A percentile compares a stretch with the other conserved stretches of the same genome.
phyloP scores from a whole-genome alignment of 2,888 invertebrate genomes.

The Noctua comes region DNA sequence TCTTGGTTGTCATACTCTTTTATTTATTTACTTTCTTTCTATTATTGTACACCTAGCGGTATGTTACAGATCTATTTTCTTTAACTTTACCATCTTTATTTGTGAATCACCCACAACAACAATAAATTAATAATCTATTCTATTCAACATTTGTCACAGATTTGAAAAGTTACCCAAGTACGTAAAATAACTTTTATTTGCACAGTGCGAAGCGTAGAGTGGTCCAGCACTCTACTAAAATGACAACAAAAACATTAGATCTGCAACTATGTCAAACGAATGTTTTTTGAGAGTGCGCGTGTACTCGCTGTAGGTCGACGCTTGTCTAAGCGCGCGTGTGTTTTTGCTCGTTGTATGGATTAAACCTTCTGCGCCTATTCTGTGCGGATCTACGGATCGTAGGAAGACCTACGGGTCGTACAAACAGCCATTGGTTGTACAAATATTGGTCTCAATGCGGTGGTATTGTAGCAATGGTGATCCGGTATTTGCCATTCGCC shows the following conservation, averaged over 20 bases:
- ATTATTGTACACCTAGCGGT: neutral
- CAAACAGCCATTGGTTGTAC: constrained; percentile 30
- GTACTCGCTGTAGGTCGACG: neutral
- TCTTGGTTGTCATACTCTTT: neutral
- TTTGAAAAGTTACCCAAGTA: neutral
- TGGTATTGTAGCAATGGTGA: constrained; percentile 19
- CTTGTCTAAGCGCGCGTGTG: neutral
- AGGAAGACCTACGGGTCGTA: constrained; percentile 2
- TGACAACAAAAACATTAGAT: neutral
- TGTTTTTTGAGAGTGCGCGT: neutral
- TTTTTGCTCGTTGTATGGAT: neutral
- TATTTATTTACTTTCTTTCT: neutral
- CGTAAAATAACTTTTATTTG: neutral
- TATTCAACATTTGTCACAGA: neutral
- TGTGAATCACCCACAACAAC: too few relatives aligned
- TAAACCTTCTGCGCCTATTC: neutral
- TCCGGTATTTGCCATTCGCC: neutral
- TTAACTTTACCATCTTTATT: too few relatives aligned
- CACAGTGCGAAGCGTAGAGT: too few relatives aligned
- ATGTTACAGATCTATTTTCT: neutral
- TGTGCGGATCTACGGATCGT: neutral
- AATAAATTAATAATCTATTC: too few relatives aligned
- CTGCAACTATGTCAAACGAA: neutral
- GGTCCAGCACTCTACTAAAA: too few relatives aligned
- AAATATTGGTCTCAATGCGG: constrained; percentile 37